Conservation (phyloP, 1,140 invertebrate genomes). For the Lepidurus apus region DNA sequence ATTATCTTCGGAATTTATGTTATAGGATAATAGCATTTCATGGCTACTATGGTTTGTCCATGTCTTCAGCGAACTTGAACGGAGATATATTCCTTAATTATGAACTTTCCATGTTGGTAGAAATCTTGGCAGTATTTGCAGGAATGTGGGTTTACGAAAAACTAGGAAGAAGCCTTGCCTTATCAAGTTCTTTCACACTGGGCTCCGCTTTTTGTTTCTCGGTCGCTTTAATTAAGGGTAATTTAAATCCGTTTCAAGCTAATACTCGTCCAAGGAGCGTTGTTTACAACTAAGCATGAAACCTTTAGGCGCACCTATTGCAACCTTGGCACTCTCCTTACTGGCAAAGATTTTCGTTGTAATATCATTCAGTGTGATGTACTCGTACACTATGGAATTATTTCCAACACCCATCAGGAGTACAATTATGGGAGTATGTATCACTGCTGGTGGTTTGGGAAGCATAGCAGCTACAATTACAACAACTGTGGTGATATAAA, state of each 20-base stretch:
- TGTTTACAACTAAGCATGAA: too few relatives aligned
- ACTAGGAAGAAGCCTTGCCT: conserved; percentile 30
- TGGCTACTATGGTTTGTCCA: conserved; percentile 33
- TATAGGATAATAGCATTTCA: conserved; percentile 30
- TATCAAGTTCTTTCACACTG: neutral
- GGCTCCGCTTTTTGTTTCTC: neutral
- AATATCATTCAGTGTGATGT: conserved; percentile 44
- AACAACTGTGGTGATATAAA: conserved; percentile 27
- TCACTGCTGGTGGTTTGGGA: conserved; percentile 31
- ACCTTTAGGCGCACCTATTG: neutral
- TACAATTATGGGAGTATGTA: conserved; percentile 29
- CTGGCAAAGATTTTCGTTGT: conserved; percentile 47
- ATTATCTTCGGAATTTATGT: neutral
- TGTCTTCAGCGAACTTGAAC: conserved; percentile 29
- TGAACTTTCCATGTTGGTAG: conserved; percentile 34
- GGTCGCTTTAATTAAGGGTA: neutral
- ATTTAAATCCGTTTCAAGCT: neutral
- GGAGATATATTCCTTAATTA: conserved; percentile 34
- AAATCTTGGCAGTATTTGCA: conserved; percentile 32
- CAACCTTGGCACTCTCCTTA: conserved; percentile 39
- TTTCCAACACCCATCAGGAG: conserved; percentile 34
- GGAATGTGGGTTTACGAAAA: conserved; percentile 32
- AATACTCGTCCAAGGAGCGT: too few relatives aligned
- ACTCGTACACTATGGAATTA: conserved; percentile 37
- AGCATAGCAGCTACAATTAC: conserved; percentile 29